Evolutionary conservation across 2,888 invertebrate genomes (phyloP).

Genomic region (Tinea pellionella): DNA sequence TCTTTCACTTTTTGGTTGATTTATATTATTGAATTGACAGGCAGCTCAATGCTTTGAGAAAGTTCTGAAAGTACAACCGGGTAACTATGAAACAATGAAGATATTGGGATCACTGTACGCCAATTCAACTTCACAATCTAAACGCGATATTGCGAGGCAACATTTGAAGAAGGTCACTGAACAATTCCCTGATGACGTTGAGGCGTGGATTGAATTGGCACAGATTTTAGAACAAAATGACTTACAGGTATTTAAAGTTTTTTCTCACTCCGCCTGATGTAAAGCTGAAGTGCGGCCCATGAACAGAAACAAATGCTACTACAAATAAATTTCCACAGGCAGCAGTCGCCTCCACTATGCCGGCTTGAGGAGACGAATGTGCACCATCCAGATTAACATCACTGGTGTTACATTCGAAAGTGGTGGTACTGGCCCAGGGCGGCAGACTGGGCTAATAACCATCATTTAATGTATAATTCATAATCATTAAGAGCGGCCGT

Average conservation of each 20-base stretch:
- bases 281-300: neutral
- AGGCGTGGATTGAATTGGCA: constrained; percentile 99
- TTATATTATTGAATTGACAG: constrained; percentile 47
- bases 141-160: constrained; percentile 92
- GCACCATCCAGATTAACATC: no score
- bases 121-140: constrained; percentile 87
- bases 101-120: constrained; percentile 98
- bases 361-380: no score
- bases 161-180: constrained; percentile 96
- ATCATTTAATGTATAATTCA: no score
- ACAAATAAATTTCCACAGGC: no score
- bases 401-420: no score
- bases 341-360: no score
- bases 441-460: no score
- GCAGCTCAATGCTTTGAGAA: constrained; percentile 99
- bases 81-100: constrained; percentile 99
- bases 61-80: constrained; percentile 95
- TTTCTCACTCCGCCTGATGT: neutral
- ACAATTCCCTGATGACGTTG: constrained; percentile 97
- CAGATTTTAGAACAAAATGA: constrained; percentile 98
- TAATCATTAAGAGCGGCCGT: no score
- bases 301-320: no score
- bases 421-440: no score
- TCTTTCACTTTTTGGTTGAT: no score
- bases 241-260: constrained; percentile 60